Percentiles rank a stretch among this genome's conserved stretches.
These are phyloP conservation scores for Phodopus roborovskii DNA, from an alignment of 2,113 vertebrate genomes.

Conservation along the genomic window DNA sequence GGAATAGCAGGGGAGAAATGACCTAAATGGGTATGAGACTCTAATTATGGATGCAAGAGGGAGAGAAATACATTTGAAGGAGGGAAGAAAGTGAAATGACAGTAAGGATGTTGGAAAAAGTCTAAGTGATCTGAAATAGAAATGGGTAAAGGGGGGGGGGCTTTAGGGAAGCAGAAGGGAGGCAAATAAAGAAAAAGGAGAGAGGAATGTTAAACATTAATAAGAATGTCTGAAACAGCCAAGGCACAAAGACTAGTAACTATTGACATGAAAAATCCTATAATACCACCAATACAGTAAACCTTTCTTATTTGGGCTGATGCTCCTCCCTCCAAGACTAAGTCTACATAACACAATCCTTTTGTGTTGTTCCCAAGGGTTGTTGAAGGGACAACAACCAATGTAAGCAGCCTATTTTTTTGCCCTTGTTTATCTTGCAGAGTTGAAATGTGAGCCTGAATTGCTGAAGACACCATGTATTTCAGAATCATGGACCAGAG, in stretches of 20 bases:
- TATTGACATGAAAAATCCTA: neutral
- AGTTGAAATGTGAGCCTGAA: neutral
- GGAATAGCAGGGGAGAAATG: neutral
- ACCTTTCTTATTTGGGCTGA: neutral
- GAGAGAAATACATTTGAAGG: neutral
- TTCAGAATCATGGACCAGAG: neutral
- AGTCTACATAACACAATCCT: neutral
- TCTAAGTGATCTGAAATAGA: neutral
- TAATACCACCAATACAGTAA: neutral
- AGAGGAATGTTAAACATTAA: neutral
- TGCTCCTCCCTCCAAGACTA: neutral
- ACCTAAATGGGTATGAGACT: neutral
- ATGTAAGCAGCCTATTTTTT: neutral
- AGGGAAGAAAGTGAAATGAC: neutral
- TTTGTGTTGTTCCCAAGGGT: too few species aligned
- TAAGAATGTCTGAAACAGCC: neutral
- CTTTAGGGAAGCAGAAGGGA: too few species aligned
- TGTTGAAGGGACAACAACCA: too few species aligned
- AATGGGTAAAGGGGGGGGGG: neutral
- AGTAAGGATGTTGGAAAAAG: neutral
- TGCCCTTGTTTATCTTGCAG: neutral
- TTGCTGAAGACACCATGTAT: neutral
- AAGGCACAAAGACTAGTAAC: neutral
- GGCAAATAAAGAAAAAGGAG: neutral
- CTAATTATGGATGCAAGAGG: neutral